Evolutionary conservation across 2,888 invertebrate genomes (phyloP).

Genomic region (Chymomyza procnemis): DNA sequence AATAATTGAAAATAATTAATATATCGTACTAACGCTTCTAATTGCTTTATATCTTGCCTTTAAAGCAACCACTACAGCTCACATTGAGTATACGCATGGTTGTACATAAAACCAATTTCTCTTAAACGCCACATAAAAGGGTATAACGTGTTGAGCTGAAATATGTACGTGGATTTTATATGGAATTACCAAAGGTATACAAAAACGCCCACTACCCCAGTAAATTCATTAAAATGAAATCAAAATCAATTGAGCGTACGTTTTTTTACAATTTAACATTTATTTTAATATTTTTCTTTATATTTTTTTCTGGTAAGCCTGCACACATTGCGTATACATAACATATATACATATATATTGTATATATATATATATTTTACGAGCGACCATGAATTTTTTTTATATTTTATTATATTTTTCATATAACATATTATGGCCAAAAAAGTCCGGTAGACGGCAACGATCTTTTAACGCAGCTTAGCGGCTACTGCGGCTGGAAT

Average conservation of each 20-base stretch:
- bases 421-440: slow-evolving; percentile 1
- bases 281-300: neutral
- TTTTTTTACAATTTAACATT: slow-evolving; percentile 31
- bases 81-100: no score
- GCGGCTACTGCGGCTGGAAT: neutral
- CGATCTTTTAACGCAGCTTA: neutral
- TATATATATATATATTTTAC: neutral
- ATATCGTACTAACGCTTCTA: no score
- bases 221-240: slow-evolving; percentile 63
- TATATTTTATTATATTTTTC: neutral
- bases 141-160: neutral
- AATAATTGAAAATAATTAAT: no score
- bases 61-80: no score
- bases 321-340: slow-evolving; percentile 44
- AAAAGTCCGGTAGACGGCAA: neutral
- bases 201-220: slow-evolving; percentile 16
- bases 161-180: neutral
- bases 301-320: neutral
- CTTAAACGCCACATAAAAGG: neutral
- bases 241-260: slow-evolving; percentile 57
- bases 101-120: neutral
- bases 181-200: neutral
- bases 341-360: neutral
- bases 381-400: neutral
- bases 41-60: no score